Conservation (phyloP, 2,113 vertebrate species). For the Bos indicus region DNA sequence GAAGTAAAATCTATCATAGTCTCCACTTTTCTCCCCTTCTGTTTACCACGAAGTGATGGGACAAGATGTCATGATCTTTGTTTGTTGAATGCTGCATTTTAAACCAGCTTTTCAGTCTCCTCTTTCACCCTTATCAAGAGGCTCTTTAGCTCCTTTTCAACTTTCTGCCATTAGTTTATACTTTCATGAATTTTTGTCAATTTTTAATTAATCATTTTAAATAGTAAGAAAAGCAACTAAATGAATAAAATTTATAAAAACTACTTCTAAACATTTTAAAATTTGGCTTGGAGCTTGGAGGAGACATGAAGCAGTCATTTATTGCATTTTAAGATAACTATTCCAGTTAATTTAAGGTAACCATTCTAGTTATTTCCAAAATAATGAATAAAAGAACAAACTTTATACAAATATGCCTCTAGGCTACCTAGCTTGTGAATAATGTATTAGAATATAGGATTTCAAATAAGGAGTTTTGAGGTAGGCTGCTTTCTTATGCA, state of each 20-base stretch:
- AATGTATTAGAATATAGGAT: not conserved
- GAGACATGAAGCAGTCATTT: not conserved
- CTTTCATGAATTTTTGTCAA: not conserved
- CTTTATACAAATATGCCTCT: not conserved
- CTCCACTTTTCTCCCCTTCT: not conserved
- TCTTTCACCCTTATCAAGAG: not conserved
- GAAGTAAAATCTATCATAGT: not conserved
- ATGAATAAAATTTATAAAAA: not conserved
- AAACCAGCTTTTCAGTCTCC: not conserved
- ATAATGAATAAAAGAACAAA: slow-evolving; percentile 14
- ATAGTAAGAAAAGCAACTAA: not conserved
- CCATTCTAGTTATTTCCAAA: not conserved
- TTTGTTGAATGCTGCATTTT: not conserved
- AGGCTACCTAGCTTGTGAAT: not conserved
- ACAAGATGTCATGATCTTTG: not conserved
- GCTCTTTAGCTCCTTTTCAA: not conserved
- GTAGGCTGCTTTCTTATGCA: not conserved
- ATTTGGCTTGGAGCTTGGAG: not conserved
- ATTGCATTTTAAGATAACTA: not conserved
- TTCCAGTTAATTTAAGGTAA: not conserved
- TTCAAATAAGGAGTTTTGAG: not conserved
- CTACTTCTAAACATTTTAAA: not conserved
- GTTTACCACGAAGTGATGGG: not conserved
- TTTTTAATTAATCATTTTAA: slow-evolving; percentile 4
- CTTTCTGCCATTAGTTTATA: not conserved